Evolutionary conservation across 2,888 invertebrate genomes (phyloP), one percentile per base, ranked within the genome.

Genomic region (Polietes domitor): DNA sequence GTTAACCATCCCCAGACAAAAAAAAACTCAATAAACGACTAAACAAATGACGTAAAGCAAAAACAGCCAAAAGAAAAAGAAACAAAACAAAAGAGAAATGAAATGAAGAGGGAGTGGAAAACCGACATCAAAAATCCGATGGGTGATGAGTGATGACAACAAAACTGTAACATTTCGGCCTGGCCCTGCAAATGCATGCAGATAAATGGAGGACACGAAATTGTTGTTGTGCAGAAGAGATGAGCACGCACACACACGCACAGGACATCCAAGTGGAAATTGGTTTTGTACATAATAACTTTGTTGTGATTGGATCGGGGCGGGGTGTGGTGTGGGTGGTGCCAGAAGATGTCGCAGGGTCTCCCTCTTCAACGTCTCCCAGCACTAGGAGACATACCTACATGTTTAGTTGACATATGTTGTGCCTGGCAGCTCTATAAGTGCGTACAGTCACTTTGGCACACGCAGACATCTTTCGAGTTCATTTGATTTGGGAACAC

Each of bases 331-430:
- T 50, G n/a, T 3, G 53, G 53, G 21, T 6, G 9, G 53, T 19
- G 6, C 47, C 1, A n/a, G 3, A n/a, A n/a, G n/a, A 47, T 3
- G 7, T n/a, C 47, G n/a, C 4, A 7, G 41, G 9, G n/a, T n/a
- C n/a, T n/a, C n/a, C 32, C 5, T 6, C 32, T 32, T 32, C 41
- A 10, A 41, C 2, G 15, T 41, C 41, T 41, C 12, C 10, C 32
- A 32, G 32, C 10, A 37, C 10, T 32, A 6, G 4, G 32, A 9
- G 32, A 32, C 32, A 55, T 55, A 55, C 61, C 26, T 1, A 65
- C 37, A 37, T 65, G 19, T 65, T 17, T 9, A 37, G 37, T 37
- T 65, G 65, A 65, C 65, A 65, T 65, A 65, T 65, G 65, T 65
- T 65, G 26, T 65, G 10, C 21, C 2, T 19, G 37, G 37, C 65